These are phyloP conservation scores for Drosophila pallidifrons DNA, from an alignment of 1,140 invertebrate genomes.

Conservation along the genomic window DNA sequence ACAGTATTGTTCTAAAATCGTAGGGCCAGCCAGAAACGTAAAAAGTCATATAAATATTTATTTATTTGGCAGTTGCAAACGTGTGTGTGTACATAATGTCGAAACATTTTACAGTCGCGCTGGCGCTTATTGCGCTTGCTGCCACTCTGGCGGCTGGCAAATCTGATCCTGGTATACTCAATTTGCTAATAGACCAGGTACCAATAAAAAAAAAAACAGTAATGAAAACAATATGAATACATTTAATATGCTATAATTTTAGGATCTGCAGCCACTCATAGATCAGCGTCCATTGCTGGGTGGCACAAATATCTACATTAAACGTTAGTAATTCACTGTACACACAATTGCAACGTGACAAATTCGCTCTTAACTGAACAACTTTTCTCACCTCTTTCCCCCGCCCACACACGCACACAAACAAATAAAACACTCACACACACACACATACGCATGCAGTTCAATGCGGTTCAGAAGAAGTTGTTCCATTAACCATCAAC, in stretches of 20 bases:
- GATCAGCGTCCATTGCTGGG: constrained; percentile 71
- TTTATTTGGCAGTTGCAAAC: constrained; percentile 33
- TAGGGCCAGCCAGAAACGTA: constrained; percentile 27
- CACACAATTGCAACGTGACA: constrained; percentile 27
- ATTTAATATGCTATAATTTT: constrained; percentile 1
- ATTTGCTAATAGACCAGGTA: constrained; percentile 65
- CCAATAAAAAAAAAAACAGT: constrained; percentile 1
- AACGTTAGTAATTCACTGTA: constrained; percentile 60
- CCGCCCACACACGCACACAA: not conserved
- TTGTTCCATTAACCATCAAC: constrained; percentile 56
- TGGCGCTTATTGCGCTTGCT: constrained; percentile 43
- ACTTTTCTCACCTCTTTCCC: not conserved
- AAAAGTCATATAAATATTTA: constrained; percentile 45
- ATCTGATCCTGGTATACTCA: constrained; percentile 72
- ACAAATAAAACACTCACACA: not conserved
- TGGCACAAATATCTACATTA: constrained; percentile 69
- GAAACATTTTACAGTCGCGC: constrained; percentile 41
- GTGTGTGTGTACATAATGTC: constrained; percentile 26
- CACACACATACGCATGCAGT: constrained; percentile 42
- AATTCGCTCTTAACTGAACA: constrained; percentile 47
- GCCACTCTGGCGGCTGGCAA: constrained; percentile 39
- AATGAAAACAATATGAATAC: constrained; percentile 17
- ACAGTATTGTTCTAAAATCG: constrained; percentile 45
- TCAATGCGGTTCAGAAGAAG: constrained; percentile 49
- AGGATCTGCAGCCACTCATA: constrained; percentile 53